These are phyloP conservation scores for Stylophora pistillata DNA, from an alignment of 64 coral and sea anemone genomes.

Conservation along the genomic window DNA sequence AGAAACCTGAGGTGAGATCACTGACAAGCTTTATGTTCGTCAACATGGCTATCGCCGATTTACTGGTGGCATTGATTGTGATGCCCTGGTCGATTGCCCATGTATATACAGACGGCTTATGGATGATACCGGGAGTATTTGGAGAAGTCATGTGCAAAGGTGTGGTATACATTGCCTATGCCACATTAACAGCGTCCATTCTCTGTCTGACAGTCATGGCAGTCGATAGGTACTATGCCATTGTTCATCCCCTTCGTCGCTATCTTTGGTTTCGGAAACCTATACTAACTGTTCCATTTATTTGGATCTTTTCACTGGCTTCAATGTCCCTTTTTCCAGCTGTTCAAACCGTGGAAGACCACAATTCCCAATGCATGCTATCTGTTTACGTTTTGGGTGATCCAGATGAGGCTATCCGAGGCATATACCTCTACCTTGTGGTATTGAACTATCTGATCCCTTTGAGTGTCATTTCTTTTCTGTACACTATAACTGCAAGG, in stretches of 20 bases:
- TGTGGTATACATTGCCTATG: conserved; percentile 10
- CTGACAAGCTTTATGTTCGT: too few relatives aligned
- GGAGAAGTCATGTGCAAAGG: conserved; percentile 39
- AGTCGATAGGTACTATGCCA: conserved; percentile 43
- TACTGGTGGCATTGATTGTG: conserved; percentile 28
- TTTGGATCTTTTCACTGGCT: conserved; percentile 26
- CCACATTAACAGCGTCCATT: conserved; percentile 36
- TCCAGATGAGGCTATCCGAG: background rate
- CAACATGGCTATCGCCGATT: background rate
- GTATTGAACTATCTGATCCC: conserved; percentile 29
- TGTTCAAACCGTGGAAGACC: background rate
- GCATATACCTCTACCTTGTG: conserved; percentile 15
- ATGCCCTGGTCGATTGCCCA: background rate
- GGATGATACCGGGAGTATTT: background rate
- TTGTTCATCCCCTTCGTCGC: conserved; percentile 32
- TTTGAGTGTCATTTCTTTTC: background rate
- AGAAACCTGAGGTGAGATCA: too few relatives aligned
- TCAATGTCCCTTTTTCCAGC: conserved; percentile 22
- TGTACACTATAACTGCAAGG: conserved; percentile 43
- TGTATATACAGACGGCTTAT: background rate
- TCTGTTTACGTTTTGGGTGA: background rate
- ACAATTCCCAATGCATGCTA: background rate
- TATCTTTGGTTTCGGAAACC: conserved; percentile 31
- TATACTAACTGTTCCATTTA: conserved; percentile 13
- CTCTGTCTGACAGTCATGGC: conserved; percentile 43